phyloP scores from a whole-genome alignment of 2,113 vertebrate genomes.

The Pedionomus torquatus region DNA sequence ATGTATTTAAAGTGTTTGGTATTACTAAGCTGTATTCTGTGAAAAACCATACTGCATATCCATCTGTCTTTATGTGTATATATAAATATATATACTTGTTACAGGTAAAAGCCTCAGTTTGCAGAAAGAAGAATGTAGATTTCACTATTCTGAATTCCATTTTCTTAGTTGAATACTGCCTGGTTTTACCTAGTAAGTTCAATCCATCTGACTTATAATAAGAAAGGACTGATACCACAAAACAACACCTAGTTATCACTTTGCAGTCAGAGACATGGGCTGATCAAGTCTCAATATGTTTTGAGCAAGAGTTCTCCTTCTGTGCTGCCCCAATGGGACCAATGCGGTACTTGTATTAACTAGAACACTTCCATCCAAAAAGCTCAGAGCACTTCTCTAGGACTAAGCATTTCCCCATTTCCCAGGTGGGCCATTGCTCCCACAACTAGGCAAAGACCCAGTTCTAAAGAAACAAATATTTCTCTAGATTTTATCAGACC shows the following conservation, averaged over 20 bases:
- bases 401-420: background rate
- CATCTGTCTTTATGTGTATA: background rate
- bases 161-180: background rate
- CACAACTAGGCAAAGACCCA: background rate
- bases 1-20: background rate
- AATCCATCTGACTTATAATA: background rate
- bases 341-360: background rate
- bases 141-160: background rate
- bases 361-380: background rate
- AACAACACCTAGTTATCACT: background rate
- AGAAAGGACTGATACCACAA: background rate
- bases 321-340: background rate
- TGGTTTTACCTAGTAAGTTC: background rate
- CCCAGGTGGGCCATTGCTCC: background rate
- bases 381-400: background rate
- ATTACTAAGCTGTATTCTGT: background rate
- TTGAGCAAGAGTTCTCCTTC: background rate
- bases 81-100: background rate
- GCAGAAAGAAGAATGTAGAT: background rate
- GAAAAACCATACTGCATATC: background rate
- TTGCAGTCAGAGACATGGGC: background rate
- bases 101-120: background rate
- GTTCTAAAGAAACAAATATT: background rate
- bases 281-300: background rate
- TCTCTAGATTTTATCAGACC: background rate